Conservation (phyloP, 23 tunicate species). For the Diplosoma virens region DNA sequence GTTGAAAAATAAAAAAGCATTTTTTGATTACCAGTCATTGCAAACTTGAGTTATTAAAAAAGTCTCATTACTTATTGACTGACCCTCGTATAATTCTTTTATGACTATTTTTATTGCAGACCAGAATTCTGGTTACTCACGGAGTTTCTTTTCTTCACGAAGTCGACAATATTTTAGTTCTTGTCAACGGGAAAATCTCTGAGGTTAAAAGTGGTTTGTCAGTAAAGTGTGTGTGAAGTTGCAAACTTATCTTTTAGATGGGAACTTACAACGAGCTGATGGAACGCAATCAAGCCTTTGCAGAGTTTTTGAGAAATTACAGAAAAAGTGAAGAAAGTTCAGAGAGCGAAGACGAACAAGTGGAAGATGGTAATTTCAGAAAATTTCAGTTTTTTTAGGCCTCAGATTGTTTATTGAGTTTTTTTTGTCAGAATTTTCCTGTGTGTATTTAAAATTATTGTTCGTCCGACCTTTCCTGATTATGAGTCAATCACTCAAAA, state of each 20-base stretch:
- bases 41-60: no score
- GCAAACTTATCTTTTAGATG: slow-evolving; percentile 45
- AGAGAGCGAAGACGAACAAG: slow-evolving; percentile 38
- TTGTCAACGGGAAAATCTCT: slow-evolving; percentile 58
- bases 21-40: no score
- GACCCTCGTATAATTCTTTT: no score
- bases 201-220: slow-evolving; percentile 28
- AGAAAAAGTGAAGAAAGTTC: slow-evolving; percentile 31
- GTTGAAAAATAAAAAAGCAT: no score
- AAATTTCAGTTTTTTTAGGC: neutral
- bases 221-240: neutral
- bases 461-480: no score
- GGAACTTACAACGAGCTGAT: slow-evolving; percentile 53
- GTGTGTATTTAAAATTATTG: no score
- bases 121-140: slow-evolving; percentile 85
- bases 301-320: slow-evolving; percentile 67
- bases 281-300: slow-evolving; percentile 69
- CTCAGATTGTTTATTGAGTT: neutral
- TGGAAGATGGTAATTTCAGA: no score
- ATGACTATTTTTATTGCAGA: slow-evolving; percentile 47
- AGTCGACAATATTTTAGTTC: slow-evolving; percentile 73
- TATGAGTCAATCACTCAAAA: neutral
- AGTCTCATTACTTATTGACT: no score
- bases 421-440: no score
- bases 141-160: slow-evolving; percentile 74